These are phyloP conservation scores for Chironomus riparius DNA, from an alignment of 2,888 invertebrate species.

Conservation along the genomic window DNA sequence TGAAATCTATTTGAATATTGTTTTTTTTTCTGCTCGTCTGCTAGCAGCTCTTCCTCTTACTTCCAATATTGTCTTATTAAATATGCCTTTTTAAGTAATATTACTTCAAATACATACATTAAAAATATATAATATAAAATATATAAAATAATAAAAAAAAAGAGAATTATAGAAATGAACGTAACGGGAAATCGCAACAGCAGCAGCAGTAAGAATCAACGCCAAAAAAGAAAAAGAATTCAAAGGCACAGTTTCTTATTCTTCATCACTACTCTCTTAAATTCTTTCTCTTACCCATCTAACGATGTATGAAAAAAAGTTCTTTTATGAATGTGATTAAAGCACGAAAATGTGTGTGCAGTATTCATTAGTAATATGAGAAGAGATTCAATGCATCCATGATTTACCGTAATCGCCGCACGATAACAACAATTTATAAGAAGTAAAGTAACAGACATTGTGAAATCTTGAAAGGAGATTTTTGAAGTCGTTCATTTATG, in stretches of 20 bases:
- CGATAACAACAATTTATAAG: neutral
- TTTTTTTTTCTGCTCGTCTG: too few relatives aligned
- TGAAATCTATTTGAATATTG: too few relatives aligned
- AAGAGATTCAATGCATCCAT: neutral
- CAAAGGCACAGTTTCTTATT: neutral
- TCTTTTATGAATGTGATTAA: neutral
- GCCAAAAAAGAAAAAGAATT: neutral
- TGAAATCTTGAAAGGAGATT: too few relatives aligned
- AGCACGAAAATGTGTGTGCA: neutral
- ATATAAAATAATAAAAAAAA: too few relatives aligned
- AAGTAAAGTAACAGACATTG: too few relatives aligned
- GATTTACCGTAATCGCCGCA: constrained; percentile 3
- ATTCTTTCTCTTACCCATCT: neutral
- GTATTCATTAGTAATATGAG: neutral
- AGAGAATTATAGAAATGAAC: neutral
- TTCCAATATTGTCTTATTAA: too few relatives aligned
- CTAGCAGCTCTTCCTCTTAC: too few relatives aligned
- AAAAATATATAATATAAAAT: too few relatives aligned
- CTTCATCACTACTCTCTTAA: neutral
- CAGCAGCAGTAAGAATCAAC: neutral
- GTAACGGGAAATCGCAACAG: neutral
- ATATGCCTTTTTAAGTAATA: too few relatives aligned
- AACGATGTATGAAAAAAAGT: neutral
- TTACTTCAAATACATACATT: too few relatives aligned
- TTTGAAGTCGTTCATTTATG: too few relatives aligned